A percentile compares a stretch with the other conserved stretches of the same genome.
Conservation (phyloP, 2,888 invertebrate genomes). For the Nematopogon swammerdamellus region DNA sequence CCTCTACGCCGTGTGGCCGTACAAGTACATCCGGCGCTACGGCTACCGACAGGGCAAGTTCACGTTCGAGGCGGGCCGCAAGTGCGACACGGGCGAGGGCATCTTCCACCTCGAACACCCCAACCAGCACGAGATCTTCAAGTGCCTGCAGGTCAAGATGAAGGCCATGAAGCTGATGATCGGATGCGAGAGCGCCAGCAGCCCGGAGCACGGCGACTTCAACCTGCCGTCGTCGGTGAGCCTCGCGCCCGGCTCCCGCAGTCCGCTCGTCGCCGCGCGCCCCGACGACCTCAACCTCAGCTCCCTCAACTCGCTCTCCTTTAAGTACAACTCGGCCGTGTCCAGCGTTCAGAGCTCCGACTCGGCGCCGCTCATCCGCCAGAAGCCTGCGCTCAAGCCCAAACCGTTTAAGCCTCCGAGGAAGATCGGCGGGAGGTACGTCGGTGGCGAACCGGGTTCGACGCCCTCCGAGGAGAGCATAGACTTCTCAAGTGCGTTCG, state of each 20-base stretch:
- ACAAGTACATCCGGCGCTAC: slow-evolving; percentile 77
- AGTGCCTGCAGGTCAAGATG: slow-evolving; percentile 80
- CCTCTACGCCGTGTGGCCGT: slow-evolving; percentile 77
- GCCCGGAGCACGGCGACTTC: slow-evolving; percentile 67
- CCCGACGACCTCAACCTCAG: slow-evolving; percentile 47
- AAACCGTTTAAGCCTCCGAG: slow-evolving; percentile 63
- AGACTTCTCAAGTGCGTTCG: slow-evolving; percentile 23
- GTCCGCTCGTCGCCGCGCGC: slow-evolving; percentile 67
- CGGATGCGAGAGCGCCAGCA: slow-evolving; percentile 62
- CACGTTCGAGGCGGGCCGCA: slow-evolving; percentile 84
- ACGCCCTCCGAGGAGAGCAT: slow-evolving; percentile 33
- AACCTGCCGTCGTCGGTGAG: slow-evolving; percentile 72
- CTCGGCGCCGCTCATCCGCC: slow-evolving; percentile 41
- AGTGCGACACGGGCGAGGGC: slow-evolving; percentile 84
- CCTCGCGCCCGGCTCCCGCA: slow-evolving; percentile 79
- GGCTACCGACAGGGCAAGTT: slow-evolving; percentile 85
- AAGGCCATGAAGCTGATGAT: slow-evolving; percentile 83
- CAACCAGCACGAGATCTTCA: slow-evolving; percentile 79
- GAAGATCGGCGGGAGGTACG: slow-evolving; percentile 48
- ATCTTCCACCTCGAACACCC: slow-evolving; percentile 77
- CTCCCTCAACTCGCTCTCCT: slow-evolving; percentile 42
- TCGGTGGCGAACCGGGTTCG: slow-evolving; percentile 33
- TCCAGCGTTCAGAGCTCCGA: slow-evolving; percentile 41
- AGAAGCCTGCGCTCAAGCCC: slow-evolving; percentile 57
- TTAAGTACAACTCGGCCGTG: slow-evolving; percentile 19